These are phyloP conservation scores for Percopsis transmontana DNA, from an alignment of 2,113 vertebrate species.

Conservation along the genomic window DNA sequence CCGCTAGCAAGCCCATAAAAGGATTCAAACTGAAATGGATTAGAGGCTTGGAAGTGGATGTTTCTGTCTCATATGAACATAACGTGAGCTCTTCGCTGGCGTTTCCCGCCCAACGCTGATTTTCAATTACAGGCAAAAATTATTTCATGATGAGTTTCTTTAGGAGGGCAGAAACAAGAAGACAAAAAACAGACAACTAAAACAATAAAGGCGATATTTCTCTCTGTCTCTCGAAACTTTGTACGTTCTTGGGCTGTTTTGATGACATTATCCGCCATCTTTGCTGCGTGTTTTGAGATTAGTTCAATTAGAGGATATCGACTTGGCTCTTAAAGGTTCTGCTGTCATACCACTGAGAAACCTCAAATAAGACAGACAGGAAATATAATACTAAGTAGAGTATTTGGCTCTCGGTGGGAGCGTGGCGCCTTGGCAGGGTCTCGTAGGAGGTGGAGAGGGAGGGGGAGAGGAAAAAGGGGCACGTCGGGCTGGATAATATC, in stretches of 20 bases:
- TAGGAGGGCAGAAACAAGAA: constrained; percentile 17
- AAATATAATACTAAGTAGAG: constrained; percentile 23
- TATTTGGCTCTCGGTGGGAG: constrained; percentile 22
- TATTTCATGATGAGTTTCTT: constrained; percentile 35
- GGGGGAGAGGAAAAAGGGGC: neutral
- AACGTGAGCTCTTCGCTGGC: constrained; percentile 36
- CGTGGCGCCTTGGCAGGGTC: constrained; percentile 10
- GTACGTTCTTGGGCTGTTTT: constrained; percentile 34
- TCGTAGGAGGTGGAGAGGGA: neutral
- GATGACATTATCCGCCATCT: constrained; percentile 22
- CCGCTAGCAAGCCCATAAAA: constrained; percentile 23
- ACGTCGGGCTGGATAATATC: constrained; percentile 8
- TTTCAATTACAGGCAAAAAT: constrained; percentile 45
- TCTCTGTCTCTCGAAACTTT: constrained; percentile 19
- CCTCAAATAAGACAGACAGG: constrained; percentile 37
- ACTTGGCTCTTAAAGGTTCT: constrained; percentile 13
- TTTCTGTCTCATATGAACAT: constrained; percentile 43
- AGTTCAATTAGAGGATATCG: constrained; percentile 17
- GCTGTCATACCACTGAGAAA: constrained; percentile 34
- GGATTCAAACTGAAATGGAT: constrained; percentile 29
- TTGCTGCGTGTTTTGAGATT: constrained; percentile 9
- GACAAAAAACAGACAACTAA: neutral
- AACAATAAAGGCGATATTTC: constrained; percentile 16
- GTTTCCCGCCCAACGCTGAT: constrained; percentile 21
- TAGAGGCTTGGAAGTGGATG: constrained; percentile 27